Evolutionary conservation across 2,797 vertebrate species (phyloP).

Genomic region (Sebastes diaconus): DNA sequence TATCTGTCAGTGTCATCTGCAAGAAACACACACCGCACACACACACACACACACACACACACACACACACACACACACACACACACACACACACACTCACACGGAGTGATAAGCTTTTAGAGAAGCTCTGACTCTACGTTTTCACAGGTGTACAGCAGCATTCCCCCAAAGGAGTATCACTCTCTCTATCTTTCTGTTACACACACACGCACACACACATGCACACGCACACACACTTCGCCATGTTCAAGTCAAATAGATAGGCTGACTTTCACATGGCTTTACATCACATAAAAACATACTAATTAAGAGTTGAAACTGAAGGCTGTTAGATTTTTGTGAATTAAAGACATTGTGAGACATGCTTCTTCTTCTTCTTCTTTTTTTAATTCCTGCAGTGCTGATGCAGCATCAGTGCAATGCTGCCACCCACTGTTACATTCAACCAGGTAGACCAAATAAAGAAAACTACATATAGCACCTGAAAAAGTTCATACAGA

Average conservation of each 20-base stretch:
- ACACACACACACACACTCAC: conserved; percentile 4
- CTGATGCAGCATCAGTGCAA: background rate
- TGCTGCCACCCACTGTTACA: conserved; percentile 2
- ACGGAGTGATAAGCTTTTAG: conserved; percentile 26
- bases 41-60: conserved; percentile 7
- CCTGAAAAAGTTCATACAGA: background rate
- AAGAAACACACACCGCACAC: background rate
- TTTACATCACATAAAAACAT: background rate
- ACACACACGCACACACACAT: background rate
- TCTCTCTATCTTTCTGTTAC: background rate
- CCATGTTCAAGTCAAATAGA: background rate
- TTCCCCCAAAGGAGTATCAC: conserved; percentile 8
- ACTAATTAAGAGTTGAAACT: background rate
- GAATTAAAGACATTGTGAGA: background rate
- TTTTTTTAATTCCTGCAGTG: background rate
- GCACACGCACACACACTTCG: background rate
- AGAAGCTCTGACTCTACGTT: conserved; percentile 22
- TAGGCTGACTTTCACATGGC: conserved; percentile 6
- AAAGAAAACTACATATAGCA: background rate
- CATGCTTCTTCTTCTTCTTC: background rate
- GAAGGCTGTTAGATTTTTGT: background rate
- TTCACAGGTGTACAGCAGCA: conserved; percentile 48
- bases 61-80: conserved; percentile 5
- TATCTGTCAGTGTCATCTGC: conserved; percentile 34
- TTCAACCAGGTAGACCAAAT: background rate